Percentiles rank a stretch among this genome's conserved stretches.
These are phyloP conservation scores for Suncus etruscus DNA, from an alignment of 2,113 vertebrate genomes.

Conservation along the genomic window DNA sequence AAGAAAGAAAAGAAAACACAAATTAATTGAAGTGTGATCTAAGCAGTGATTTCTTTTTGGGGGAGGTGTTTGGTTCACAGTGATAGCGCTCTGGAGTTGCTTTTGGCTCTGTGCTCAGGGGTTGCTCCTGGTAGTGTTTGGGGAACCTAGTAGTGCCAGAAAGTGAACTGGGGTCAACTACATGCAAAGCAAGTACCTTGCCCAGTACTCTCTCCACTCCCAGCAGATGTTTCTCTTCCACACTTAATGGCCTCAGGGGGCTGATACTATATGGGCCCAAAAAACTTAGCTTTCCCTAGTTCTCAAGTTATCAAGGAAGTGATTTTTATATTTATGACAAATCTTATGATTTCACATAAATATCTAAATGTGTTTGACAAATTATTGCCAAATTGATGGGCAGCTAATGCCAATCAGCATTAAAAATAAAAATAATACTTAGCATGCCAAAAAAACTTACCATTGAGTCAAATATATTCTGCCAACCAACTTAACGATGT, in stretches of 20 bases:
- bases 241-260: neutral
- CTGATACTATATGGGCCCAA: neutral
- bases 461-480: slow-evolving; percentile 3
- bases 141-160: too few species aligned
- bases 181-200: too few species aligned
- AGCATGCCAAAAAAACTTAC: slow-evolving; percentile 24
- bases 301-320: neutral
- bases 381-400: slow-evolving; percentile 12
- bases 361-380: too few species aligned
- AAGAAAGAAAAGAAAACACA: too few species aligned
- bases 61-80: too few species aligned
- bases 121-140: too few species aligned
- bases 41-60: slow-evolving; percentile 1
- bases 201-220: too few species aligned
- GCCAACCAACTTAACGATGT: slow-evolving; percentile 25
- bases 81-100: too few species aligned
- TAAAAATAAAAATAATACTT: slow-evolving; percentile 10
- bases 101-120: too few species aligned
- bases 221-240: neutral
- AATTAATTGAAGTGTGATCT: neutral
- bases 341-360: slow-evolving; percentile 26
- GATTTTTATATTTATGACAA: slow-evolving; percentile 29
- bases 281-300: neutral
- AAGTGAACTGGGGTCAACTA: too few species aligned
- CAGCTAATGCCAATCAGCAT: neutral